phyloP scores from a whole-genome alignment of 2,113 vertebrate genomes.

The Alexandromys fortis region DNA sequence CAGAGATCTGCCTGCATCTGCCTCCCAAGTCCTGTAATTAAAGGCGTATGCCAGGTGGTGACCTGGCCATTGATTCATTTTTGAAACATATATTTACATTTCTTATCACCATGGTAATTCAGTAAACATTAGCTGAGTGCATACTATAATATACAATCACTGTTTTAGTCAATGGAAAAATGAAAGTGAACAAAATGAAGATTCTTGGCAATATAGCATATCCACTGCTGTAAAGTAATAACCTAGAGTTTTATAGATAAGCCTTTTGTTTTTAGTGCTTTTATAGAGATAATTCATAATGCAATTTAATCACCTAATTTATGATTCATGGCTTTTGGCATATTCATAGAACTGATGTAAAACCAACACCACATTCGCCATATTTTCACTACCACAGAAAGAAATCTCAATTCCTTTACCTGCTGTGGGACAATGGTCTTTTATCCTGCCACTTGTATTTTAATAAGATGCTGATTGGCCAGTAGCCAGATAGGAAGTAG shows the following conservation, averaged over 20 bases:
- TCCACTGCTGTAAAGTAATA: neutral
- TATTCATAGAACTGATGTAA: neutral
- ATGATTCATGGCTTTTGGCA: neutral
- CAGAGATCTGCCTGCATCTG: neutral
- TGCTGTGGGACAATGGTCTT: no score
- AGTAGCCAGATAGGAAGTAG: no score
- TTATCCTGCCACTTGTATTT: no score
- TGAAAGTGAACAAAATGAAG: slow-evolving; percentile 16
- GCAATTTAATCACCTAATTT: neutral
- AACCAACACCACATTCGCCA: neutral
- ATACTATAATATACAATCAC: neutral
- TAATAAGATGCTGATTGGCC: no score
- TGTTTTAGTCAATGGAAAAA: neutral
- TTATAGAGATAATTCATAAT: neutral
- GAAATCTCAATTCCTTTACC: neutral
- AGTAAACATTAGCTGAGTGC: neutral
- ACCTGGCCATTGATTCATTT: neutral
- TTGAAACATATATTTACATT: neutral
- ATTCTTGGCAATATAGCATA: neutral
- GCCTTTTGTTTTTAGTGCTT: neutral
- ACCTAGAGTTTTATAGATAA: neutral
- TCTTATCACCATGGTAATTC: neutral
- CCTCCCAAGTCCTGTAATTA: neutral
- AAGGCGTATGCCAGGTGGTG: neutral
- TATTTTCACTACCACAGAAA: slow-evolving; percentile 7